These are phyloP conservation scores for Cosmia trapezina DNA, from an alignment of 2,888 invertebrate species.

Conservation along the genomic window DNA sequence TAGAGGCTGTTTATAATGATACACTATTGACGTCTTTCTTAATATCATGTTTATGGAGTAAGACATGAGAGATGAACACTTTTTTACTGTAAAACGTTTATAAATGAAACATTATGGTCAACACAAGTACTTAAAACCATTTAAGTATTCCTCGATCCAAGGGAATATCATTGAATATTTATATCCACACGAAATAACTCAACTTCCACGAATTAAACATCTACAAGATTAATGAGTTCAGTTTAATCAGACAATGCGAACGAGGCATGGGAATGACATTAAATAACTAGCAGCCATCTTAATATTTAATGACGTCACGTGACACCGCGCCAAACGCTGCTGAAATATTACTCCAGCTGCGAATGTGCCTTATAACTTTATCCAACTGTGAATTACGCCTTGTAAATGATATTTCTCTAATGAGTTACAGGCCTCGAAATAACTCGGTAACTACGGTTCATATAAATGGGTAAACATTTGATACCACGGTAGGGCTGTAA, in stretches of 20 bases:
- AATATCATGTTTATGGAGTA: not conserved
- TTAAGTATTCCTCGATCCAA: constrained; percentile 5
- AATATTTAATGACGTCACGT: constrained; percentile 43
- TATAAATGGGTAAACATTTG: constrained; percentile 26
- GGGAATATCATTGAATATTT: constrained; percentile 24
- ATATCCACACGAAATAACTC: constrained; percentile 24
- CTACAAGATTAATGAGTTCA: constrained; percentile 48
- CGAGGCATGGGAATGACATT: constrained; percentile 23
- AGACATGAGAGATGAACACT: not conserved
- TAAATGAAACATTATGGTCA: not conserved
- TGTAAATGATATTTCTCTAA: constrained; percentile 35
- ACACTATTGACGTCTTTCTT: not conserved
- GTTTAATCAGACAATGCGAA: constrained; percentile 38
- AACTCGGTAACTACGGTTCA: constrained; percentile 6
- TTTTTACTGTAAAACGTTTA: not conserved
- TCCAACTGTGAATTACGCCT: constrained; percentile 21
- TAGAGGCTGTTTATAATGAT: not conserved
- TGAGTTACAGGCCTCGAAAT: constrained; percentile 10
- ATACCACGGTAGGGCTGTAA: not conserved
- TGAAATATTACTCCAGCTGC: constrained; percentile 3
- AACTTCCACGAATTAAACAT: constrained; percentile 33
- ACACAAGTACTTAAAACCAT: not conserved
- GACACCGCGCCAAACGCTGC: constrained; percentile 2
- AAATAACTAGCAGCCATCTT: constrained; percentile 19
- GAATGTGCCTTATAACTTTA: constrained; percentile 17